phyloP scores from a whole-genome alignment of 2,888 invertebrate genomes.

The Meteorus colon region DNA sequence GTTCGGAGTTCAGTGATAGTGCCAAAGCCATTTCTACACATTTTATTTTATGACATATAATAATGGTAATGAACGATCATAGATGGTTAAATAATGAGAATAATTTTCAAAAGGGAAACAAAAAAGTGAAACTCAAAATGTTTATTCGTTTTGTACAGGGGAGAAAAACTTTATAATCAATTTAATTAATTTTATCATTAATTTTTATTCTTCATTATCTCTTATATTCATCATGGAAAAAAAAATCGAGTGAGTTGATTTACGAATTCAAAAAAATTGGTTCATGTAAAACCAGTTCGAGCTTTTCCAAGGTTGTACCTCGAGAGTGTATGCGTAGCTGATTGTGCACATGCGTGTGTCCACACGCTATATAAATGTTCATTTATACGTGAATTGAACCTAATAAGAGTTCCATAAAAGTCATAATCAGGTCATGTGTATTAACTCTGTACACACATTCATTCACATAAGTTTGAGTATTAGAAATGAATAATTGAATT shows the following conservation, averaged over 20 bases:
- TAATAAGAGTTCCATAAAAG: constrained; percentile 15
- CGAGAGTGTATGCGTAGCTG: not conserved
- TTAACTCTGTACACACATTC: not conserved
- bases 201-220: not conserved
- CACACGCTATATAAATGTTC: not conserved
- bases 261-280: not conserved
- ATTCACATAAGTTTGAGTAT: not conserved
- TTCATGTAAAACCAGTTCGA: constrained; percentile 8
- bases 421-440: constrained; percentile 2
- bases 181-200: not conserved
- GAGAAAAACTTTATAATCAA: not conserved
- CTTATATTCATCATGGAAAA: not conserved
- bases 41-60: not conserved
- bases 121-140: not conserved
- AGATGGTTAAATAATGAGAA: too few relatives aligned
- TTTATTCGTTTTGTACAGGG: not conserved
- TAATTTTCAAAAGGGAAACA: not conserved
- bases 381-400: constrained; percentile 1
- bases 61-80: too few relatives aligned
- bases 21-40: not conserved
- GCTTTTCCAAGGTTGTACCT: not conserved
- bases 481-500: not conserved
- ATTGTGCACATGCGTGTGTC: not conserved
- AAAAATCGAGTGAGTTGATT: not conserved
- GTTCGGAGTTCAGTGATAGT: constrained; percentile 16